A percentile compares a stretch with the other conserved stretches of the same genome.
Conservation (phyloP, 2,797 vertebrate genomes). For the Pseudochirops corinnae region DNA sequence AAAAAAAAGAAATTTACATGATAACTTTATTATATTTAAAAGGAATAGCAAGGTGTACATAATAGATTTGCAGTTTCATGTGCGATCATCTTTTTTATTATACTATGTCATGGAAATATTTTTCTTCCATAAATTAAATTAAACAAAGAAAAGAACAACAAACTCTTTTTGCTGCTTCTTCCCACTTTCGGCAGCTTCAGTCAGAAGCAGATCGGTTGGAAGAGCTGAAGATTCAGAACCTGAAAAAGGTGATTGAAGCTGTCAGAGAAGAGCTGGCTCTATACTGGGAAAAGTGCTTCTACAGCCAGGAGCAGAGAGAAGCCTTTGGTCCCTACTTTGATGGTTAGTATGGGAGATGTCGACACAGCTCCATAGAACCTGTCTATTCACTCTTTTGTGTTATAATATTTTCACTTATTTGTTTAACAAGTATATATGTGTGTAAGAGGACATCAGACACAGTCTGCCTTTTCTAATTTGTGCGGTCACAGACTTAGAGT, state of each 20-base stretch:
- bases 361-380: not conserved
- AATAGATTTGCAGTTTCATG: not conserved
- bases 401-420: not conserved
- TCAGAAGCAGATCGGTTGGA: slow-evolving; percentile 90
- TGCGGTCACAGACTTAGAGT: not conserved
- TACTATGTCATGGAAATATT: not conserved
- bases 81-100: not conserved
- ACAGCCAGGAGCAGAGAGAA: slow-evolving; percentile 89
- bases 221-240: slow-evolving; percentile 91
- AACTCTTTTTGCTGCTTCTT: not conserved
- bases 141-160: not conserved
- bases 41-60: not conserved
- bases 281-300: slow-evolving; percentile 95
- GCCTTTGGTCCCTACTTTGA: slow-evolving; percentile 90
- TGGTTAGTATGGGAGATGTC: slow-evolving; percentile 83
- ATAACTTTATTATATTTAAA: not conserved
- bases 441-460: not conserved
- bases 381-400: not conserved
- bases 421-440: not conserved
- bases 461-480: not conserved
- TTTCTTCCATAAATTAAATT: not conserved
- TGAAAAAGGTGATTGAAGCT: slow-evolving; percentile 87
- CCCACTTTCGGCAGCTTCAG: slow-evolving; percentile 86
- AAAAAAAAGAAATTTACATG: not conserved
- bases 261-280: slow-evolving; percentile 89